Percentiles rank a stretch among this genome's conserved stretches.
Conservation (phyloP, 1,140 invertebrate genomes). For the Lordiphosa mommai region DNA sequence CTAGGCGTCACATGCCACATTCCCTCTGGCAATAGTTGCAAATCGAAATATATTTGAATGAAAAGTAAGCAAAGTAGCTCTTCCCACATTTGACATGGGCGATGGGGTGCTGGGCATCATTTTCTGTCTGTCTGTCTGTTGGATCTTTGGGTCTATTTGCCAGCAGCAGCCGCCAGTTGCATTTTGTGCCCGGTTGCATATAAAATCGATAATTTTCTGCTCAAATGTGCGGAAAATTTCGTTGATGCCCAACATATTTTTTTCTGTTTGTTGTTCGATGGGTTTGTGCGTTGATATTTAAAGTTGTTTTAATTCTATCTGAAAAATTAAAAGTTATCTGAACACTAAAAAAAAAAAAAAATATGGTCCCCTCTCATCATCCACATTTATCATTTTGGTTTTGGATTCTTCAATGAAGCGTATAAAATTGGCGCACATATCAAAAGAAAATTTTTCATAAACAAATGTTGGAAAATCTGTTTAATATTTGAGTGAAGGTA, state of each 20-base stretch:
- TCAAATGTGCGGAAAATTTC: conserved; percentile 77
- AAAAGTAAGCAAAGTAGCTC: conserved; percentile 72
- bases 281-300: conserved; percentile 7
- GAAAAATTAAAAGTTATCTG: too few relatives aligned
- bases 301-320: conserved; percentile 14
- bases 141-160: conserved; percentile 54
- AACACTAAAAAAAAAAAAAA: neutral
- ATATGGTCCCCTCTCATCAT: too few relatives aligned
- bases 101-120: conserved; percentile 45
- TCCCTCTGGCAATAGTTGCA: conserved; percentile 12
- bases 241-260: conserved; percentile 30
- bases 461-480: too few relatives aligned
- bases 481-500: too few relatives aligned
- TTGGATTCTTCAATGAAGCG: conserved; percentile 16
- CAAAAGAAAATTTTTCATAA: conserved; percentile 22
- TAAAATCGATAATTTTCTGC: conserved; percentile 77
- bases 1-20: conserved; percentile 39
- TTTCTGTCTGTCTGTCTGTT: conserved; percentile 11
- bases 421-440: conserved; percentile 26
- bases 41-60: conserved; percentile 66
- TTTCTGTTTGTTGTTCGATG: conserved; percentile 7
- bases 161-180: conserved; percentile 48
- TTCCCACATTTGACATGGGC: conserved; percentile 1
- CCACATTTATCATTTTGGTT: conserved; percentile 13
- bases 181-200: conserved; percentile 46